Evolutionary conservation across 2,888 invertebrate genomes (phyloP), one percentile per base, ranked within the genome.

Genomic region (Coelogynopora nodosa): DNA sequence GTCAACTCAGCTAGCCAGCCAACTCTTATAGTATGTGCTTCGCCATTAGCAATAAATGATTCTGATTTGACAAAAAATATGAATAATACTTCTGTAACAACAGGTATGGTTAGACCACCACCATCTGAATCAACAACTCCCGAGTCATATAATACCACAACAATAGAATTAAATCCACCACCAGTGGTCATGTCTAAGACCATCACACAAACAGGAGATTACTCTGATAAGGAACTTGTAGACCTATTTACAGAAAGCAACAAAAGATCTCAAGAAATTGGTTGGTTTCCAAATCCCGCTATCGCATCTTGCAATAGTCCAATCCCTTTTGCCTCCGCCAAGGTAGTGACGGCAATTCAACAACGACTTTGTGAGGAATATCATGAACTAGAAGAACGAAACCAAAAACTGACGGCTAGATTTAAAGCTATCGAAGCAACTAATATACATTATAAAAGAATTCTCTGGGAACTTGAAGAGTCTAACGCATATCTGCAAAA

Each of bases 1-100:
- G 49, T 49, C 74, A 74, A 74, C 74, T 74, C 74, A 13, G 5
- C 27, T 23, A 74, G 74, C 74, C 74, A 74, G 74, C 74, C 74
- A 23, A 74, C 74, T 2, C 27, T 74, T n/a, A 74, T 74, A 10
- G 5, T 18, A 18, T 18, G 49, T 49, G 18, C 5, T n/a, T 5
- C 2, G 74, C 5, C 2, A 74, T 74, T n/a, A n/a, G n/a, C 27
- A 74, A 74, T 23, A 13, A 26, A 23, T 26, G 27, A 23, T 5
- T 26, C 5, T 26, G 2, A 74, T 74, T 26, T 23, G 74, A 13
- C 23, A 23, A 74, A 74, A 74, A 10, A 49, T 10, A 49, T 18
- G 18, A 49, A 49, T 5, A 49, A 49, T 49, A 5, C 5, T 13
- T 2, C 27, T 74, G 18, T 74, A 74, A 5, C 49, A 49, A 49